Evolutionary conservation across 2,888 invertebrate genomes (phyloP).

Genomic region (Apodemia hepburni): DNA sequence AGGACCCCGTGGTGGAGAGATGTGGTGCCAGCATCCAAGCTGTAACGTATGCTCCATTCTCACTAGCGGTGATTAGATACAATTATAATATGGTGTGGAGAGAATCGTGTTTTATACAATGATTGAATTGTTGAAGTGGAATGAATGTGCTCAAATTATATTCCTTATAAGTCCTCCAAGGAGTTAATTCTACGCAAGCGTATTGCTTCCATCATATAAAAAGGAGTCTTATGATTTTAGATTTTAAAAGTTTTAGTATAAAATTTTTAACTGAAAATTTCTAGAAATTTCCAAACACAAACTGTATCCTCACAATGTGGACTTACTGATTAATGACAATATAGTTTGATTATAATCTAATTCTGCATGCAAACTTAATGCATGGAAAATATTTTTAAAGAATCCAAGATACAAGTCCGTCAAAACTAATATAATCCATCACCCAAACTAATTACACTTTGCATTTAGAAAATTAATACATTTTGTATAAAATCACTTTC

Average conservation of each 20-base stretch:
- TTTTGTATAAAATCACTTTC: neutral
- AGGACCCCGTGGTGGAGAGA: constrained; percentile 87
- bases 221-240: neutral
- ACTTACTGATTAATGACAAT: neutral
- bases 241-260: neutral
- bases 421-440: too few species aligned
- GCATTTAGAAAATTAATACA: neutral
- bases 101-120: neutral
- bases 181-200: neutral
- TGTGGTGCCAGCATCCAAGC: constrained; percentile 54
- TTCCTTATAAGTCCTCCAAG: neutral
- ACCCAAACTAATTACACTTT: neutral
- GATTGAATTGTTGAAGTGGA: neutral
- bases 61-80: constrained; percentile 2
- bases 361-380: neutral
- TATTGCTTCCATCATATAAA: neutral
- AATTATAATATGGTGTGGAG: neutral
- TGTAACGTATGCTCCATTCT: constrained; percentile 38
- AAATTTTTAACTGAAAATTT: too few species aligned
- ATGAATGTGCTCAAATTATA: neutral
- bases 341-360: neutral
- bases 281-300: neutral
- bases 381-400: neutral
- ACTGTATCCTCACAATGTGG: neutral
- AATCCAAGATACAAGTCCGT: neutral